These are phyloP conservation scores for Sturmia bella DNA, from an alignment of 2,888 invertebrate genomes.

Conservation along the genomic window DNA sequence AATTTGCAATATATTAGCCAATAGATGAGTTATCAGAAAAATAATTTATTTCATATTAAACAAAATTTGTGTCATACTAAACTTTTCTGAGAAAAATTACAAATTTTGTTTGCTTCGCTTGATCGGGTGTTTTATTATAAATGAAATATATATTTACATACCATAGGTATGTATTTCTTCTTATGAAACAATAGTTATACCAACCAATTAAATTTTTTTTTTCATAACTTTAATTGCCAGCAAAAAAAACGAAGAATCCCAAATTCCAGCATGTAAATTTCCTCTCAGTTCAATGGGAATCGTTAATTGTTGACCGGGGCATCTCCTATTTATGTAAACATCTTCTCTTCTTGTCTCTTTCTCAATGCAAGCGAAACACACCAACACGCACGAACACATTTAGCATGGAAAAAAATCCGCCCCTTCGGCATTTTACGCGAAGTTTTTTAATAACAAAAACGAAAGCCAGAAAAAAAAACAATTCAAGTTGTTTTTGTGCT, in stretches of 20 bases:
- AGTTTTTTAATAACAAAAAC: conserved; percentile 58
- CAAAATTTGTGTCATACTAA: too few relatives aligned
- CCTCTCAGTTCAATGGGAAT: conserved; percentile 10
- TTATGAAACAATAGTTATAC: too few relatives aligned
- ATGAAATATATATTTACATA: too few relatives aligned
- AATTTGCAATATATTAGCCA: too few relatives aligned
- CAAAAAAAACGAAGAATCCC: conserved; percentile 14
- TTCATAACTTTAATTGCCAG: too few relatives aligned
- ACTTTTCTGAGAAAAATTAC: too few relatives aligned
- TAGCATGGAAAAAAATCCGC: conserved; percentile 71
- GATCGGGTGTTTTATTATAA: too few relatives aligned
- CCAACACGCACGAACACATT: conserved; percentile 18
- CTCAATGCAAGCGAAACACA: conserved; percentile 62
- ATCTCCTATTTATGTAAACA: conserved; percentile 62
- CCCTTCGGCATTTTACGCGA: conserved; percentile 73
- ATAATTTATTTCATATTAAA: too few relatives aligned
- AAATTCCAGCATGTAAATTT: conserved; percentile 12
- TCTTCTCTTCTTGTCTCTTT: conserved; percentile 74
- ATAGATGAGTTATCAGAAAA: too few relatives aligned
- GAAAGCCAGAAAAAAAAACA: conserved; percentile 57
- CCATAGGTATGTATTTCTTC: too few relatives aligned
- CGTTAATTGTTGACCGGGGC: not conserved
- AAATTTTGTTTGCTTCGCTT: too few relatives aligned
- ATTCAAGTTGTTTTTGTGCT: conserved; percentile 19
- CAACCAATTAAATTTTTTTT: too few relatives aligned